Evolutionary conservation across 2,888 invertebrate genomes (phyloP).

Genomic region (Lithophane ornitopus): DNA sequence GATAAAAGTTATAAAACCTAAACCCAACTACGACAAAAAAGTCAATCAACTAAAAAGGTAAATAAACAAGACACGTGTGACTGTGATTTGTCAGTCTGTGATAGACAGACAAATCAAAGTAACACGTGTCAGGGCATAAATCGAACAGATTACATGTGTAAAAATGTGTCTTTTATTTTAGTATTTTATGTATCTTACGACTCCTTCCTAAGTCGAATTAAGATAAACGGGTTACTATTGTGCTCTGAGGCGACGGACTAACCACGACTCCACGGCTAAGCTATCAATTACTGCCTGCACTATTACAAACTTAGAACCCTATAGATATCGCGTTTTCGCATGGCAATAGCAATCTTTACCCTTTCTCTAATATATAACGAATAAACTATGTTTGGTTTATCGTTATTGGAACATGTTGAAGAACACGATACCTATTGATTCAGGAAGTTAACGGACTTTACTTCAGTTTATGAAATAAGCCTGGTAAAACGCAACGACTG

Average conservation of each 20-base stretch:
- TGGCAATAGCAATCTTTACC: background rate
- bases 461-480: background rate
- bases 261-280: constrained; percentile 32
- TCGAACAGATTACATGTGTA: too few species aligned
- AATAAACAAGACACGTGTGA: too few species aligned
- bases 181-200: too few species aligned
- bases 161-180: too few species aligned
- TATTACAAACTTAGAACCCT: constrained; percentile 40
- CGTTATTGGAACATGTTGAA: background rate
- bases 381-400: background rate
- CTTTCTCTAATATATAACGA: background rate
- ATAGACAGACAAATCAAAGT: too few species aligned
- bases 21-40: too few species aligned
- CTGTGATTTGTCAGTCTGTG: too few species aligned
- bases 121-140: too few species aligned
- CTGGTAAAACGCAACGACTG: background rate
- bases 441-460: background rate
- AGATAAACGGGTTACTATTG: constrained; percentile 58
- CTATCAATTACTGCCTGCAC: constrained; percentile 54
- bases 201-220: too few species aligned
- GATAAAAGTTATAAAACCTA: too few species aligned
- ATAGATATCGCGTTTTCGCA: background rate
- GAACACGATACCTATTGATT: background rate
- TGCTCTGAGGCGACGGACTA: constrained; percentile 43
- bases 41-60: too few species aligned